Conservation (phyloP, 1,140 invertebrate species). For the Drosophila quadrilineata region DNA sequence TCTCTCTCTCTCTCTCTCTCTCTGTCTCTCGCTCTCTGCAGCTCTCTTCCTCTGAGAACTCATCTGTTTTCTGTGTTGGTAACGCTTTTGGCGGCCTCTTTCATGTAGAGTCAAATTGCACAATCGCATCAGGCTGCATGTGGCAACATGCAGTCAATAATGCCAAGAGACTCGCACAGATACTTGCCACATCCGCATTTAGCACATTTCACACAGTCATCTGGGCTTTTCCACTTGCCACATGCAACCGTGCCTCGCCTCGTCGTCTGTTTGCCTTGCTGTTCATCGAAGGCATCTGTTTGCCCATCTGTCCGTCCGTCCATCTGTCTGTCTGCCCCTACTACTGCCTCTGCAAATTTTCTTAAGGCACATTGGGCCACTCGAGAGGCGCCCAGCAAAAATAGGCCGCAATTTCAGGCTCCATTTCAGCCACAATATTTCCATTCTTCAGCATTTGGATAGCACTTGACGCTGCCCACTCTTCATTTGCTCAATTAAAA, state of each 20-base stretch:
- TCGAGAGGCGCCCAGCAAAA: conserved; percentile 9
- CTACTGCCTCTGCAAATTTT: conserved; percentile 11
- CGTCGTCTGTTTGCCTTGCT: too few relatives aligned
- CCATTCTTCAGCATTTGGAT: not conserved
- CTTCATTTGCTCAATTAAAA: conserved; percentile 46
- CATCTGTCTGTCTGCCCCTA: conserved; percentile 4
- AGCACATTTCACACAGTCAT: too few relatives aligned
- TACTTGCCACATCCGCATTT: too few relatives aligned
- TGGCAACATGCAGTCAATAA: conserved; percentile 22
- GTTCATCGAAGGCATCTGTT: not conserved
- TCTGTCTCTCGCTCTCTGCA: too few relatives aligned
- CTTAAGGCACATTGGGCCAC: conserved; percentile 35
- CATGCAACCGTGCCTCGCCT: not conserved
- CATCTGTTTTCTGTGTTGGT: too few relatives aligned
- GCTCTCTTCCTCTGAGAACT: too few relatives aligned
- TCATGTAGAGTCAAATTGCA: conserved; percentile 34
- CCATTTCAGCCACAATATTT: conserved; percentile 20
- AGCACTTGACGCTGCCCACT: not conserved
- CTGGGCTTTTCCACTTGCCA: not conserved
- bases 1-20: too few relatives aligned
- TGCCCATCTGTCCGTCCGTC: not conserved
- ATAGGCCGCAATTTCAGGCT: conserved; percentile 30
- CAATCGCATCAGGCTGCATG: conserved; percentile 3
- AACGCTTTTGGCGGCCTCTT: conserved; percentile 20
- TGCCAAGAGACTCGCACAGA: too few relatives aligned